A percentile compares a stretch with the other conserved stretches of the same genome.
Evolutionary conservation across 1,140 invertebrate genomes (phyloP).

Genomic region (Temnothorax curvispinosus): DNA sequence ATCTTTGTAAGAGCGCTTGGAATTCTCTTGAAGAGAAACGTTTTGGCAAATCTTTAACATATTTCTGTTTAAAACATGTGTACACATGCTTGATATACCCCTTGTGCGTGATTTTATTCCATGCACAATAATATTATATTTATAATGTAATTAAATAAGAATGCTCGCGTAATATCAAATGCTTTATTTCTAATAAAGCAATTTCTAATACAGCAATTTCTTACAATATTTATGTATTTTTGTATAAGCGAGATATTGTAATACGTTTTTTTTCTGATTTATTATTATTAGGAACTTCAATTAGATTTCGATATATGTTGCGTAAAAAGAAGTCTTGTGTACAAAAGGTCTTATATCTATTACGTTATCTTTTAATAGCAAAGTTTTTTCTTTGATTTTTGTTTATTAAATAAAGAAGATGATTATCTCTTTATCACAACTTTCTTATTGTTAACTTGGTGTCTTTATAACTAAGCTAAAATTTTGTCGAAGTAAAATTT

Average conservation of each 20-base stretch:
- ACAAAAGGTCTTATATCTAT: neutral
- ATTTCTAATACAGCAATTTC: neutral
- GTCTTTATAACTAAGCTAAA: neutral
- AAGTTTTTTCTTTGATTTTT: neutral
- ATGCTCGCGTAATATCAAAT: neutral
- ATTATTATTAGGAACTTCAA: neutral
- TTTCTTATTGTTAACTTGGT: neutral
- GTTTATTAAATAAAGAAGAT: neutral
- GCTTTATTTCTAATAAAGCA: neutral
- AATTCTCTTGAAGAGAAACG: slow-evolving; percentile 18
- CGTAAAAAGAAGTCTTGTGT: neutral
- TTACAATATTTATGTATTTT: neutral
- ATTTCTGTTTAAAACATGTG: neutral
- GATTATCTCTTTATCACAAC: neutral
- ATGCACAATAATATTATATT: neutral
- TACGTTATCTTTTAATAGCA: neutral
- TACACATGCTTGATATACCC: neutral
- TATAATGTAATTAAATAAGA: slow-evolving; percentile 12
- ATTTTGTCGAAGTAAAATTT: too few relatives aligned
- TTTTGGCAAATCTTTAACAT: slow-evolving; percentile 18
- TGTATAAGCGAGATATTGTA: neutral
- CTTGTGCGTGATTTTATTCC: neutral
- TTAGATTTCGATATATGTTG: slow-evolving; percentile 1
- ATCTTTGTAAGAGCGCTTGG: slow-evolving; percentile 26
- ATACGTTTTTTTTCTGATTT: neutral